phyloP scores from a whole-genome alignment of 2,797 vertebrate species.

The Aplochiton taeniatus region DNA sequence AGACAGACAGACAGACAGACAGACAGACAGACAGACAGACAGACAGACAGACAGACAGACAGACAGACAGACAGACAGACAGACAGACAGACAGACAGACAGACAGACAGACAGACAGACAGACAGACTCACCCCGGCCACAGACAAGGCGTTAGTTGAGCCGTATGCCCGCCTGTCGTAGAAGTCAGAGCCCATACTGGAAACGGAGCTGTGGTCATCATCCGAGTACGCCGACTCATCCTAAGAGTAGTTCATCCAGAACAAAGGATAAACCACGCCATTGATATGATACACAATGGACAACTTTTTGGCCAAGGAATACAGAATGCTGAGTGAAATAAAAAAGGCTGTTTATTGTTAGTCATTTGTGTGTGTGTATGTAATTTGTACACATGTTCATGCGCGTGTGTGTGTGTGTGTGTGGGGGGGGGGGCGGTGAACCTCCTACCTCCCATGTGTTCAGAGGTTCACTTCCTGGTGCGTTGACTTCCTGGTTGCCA shows the following conservation, averaged over 20 bases:
- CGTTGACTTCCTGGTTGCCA: not conserved
- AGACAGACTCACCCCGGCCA: slow-evolving; percentile 36
- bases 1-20: not conserved
- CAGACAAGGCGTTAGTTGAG: slow-evolving; percentile 29
- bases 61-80: no score
- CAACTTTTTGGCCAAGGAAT: no score
- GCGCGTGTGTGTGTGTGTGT: not conserved
- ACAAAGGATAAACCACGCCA: no score
- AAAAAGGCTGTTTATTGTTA: not conserved
- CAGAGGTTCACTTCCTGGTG: no score
- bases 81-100: not conserved
- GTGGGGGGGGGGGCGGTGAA: no score
- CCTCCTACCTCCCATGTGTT: slow-evolving; percentile 12
- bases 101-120: not conserved
- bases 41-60: not conserved
- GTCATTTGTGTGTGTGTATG: not conserved
- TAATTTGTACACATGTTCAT: not conserved
- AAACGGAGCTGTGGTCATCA: slow-evolving; percentile 43
- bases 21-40: not conserved
- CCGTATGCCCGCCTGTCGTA: slow-evolving; percentile 25
- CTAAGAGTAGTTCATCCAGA: not conserved
- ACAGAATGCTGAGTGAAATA: no score
- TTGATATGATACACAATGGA: no score
- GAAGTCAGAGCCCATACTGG: slow-evolving; percentile 48
- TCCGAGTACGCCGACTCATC: slow-evolving; percentile 18